Conservation (phyloP, 2,113 vertebrate species). For the Rutilus rutilus region DNA sequence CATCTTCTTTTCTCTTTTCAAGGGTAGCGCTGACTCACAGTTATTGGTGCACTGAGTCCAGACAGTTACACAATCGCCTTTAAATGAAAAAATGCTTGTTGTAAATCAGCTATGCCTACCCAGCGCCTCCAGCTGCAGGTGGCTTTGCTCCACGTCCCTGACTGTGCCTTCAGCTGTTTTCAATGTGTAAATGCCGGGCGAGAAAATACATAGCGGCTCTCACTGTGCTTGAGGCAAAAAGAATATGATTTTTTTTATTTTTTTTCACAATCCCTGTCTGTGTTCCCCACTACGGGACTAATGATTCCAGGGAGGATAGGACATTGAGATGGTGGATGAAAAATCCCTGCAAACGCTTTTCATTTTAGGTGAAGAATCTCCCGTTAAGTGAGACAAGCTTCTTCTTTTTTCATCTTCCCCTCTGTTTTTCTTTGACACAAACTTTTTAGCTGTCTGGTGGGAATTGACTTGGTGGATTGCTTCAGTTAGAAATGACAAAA, state of each 20-base stretch:
- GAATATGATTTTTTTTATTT: slow-evolving; percentile 62
- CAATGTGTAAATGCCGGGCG: slow-evolving; percentile 60
- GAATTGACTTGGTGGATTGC: slow-evolving; percentile 64
- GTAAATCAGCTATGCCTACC: slow-evolving; percentile 35
- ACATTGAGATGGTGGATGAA: slow-evolving; percentile 60
- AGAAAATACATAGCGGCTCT: slow-evolving; percentile 53
- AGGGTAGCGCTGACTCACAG: slow-evolving; percentile 11
- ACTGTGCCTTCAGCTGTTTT: slow-evolving; percentile 44
- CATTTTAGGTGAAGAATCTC: slow-evolving; percentile 64
- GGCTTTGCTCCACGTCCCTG: slow-evolving; percentile 26
- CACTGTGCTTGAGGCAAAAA: slow-evolving; percentile 51
- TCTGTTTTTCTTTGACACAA: slow-evolving; percentile 52
- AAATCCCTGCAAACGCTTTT: slow-evolving; percentile 61
- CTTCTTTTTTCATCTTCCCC: slow-evolving; percentile 8
- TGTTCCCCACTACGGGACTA: slow-evolving; percentile 55
- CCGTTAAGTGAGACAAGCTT: slow-evolving; percentile 53
- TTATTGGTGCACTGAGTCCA: slow-evolving; percentile 14
- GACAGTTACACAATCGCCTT: slow-evolving; percentile 33
- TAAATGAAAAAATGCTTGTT: slow-evolving; percentile 21
- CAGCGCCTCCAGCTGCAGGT: slow-evolving; percentile 25
- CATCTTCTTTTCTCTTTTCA: slow-evolving; percentile 13
- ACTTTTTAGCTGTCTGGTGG: slow-evolving; percentile 55
- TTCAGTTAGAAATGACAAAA: slow-evolving; percentile 70
- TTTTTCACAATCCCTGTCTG: background rate
- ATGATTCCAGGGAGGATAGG: slow-evolving; percentile 62